phyloP scores from a whole-genome alignment of 2,797 vertebrate species.

The Gymnocypris eckloni region DNA sequence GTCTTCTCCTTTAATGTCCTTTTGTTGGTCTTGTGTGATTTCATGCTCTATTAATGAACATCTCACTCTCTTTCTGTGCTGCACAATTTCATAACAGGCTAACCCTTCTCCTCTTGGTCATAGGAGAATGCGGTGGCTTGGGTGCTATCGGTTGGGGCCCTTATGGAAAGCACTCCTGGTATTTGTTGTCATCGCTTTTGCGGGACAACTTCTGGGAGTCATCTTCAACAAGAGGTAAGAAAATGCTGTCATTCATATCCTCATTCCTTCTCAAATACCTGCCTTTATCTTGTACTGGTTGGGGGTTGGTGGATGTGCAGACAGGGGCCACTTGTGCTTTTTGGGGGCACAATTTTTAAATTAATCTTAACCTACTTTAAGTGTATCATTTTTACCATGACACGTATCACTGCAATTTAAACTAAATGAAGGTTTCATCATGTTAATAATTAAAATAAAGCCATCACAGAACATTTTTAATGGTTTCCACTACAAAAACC shows the following conservation, averaged over 20 bases:
- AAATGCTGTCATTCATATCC: background rate
- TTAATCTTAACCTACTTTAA: too few relatives aligned
- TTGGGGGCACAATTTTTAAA: too few relatives aligned
- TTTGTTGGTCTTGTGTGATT: background rate
- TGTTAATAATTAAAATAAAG: too few relatives aligned
- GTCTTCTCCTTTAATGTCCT: constrained; percentile 12
- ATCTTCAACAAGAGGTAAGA: constrained; percentile 86
- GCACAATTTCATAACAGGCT: background rate
- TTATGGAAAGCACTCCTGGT: constrained; percentile 84
- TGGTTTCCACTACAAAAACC: too few relatives aligned
- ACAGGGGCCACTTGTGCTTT: too few relatives aligned
- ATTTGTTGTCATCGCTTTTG: constrained; percentile 84
- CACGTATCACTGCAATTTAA: too few relatives aligned
- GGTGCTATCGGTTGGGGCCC: constrained; percentile 76
- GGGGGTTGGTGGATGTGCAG: too few relatives aligned
- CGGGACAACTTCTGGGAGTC: constrained; percentile 84
- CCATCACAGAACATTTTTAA: too few relatives aligned
- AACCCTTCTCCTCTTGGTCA: background rate
- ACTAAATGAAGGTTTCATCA: too few relatives aligned
- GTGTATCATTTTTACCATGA: too few relatives aligned
- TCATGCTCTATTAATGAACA: background rate
- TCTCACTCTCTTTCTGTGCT: background rate
- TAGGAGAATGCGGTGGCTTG: constrained; percentile 81
- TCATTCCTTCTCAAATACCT: background rate
- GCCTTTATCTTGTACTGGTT: background rate